Evolutionary conservation across 2,113 vertebrate species (phyloP), one percentile per base, ranked within the genome.

Genomic region (Clarias magur): DNA sequence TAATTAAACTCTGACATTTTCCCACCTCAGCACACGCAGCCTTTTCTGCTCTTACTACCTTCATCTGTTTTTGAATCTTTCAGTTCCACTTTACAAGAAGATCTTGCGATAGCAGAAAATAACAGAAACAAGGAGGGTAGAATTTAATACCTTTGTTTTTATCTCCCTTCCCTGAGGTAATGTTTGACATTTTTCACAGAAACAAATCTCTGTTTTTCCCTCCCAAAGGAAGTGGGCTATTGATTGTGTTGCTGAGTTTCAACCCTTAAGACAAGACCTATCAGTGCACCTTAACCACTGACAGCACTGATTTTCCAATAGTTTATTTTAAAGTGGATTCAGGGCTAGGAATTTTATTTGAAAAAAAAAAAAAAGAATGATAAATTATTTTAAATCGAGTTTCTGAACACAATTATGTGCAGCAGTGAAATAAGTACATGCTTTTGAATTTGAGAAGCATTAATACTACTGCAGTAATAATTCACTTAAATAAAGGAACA

Each of bases 1-100:
- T 94, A 92, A 91, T 94, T 94, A 92, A 91, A 92, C 79, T 78
- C 92, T 96, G 95, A 97, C 95, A 96, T 96, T 96, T 96, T 90
- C 92, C 89, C 38, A 86, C 91, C 42, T 68, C 27, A 19, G 48
- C 84, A 80, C 73, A 65, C 34, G 62, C 90, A 93, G 91, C 94
- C 94, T 92, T 93, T 89, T 89, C 30, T 65, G 34, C 72, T 80
- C 13, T 4, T 38, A 27, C 34, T 87, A 34, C 53, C 80, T 78
- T 85, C 57, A 65, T 72, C 30, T 57, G 63, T 63, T 82, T 34
- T 63, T 56, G 10, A 76, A 73, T 83, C 86, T 82, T 63, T 83
- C 63, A 42, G 25, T 79, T 83, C 42, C 48, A 68, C 80, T 75
- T 73, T 25, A 68, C 54, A 60, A n/a, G 38, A 86, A 30, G 23